Percentiles rank a stretch among this genome's conserved stretches.
phyloP scores from a whole-genome alignment of 2,113 vertebrate species.

The Xyliphius kryptos region DNA sequence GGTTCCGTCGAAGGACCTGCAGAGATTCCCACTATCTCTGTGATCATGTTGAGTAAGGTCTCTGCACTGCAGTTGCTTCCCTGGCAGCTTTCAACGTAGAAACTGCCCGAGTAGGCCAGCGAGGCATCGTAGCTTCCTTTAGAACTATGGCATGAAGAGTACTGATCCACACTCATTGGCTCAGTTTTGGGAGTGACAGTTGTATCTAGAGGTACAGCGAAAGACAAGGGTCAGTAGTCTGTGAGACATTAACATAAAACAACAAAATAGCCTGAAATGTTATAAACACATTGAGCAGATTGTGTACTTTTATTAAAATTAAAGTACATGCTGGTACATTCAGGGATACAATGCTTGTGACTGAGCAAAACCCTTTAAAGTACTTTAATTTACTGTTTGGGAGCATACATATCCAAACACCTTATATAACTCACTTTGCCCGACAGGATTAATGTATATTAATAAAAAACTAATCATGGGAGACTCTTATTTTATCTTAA shows the following conservation, averaged over 20 bases:
- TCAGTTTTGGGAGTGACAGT: constrained; percentile 75
- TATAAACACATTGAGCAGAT: too few relatives aligned
- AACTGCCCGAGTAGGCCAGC: constrained; percentile 92
- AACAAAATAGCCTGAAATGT: not conserved
- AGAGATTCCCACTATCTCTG: constrained; percentile 89
- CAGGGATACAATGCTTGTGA: not conserved
- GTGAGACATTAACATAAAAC: too few relatives aligned
- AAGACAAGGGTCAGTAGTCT: not conserved
- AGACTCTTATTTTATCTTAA: too few relatives aligned
- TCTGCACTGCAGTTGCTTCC: constrained; percentile 89
- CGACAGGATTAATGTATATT: too few relatives aligned
- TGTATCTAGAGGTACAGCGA: constrained; percentile 63
- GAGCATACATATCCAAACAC: too few relatives aligned
- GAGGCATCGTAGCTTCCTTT: constrained; percentile 74
- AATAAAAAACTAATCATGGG: too few relatives aligned
- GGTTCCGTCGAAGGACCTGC: constrained; percentile 76
- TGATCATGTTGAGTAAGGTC: constrained; percentile 94
- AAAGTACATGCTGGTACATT: not conserved
- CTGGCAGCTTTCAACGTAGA: constrained; percentile 89
- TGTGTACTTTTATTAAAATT: not conserved
- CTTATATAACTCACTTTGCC: too few relatives aligned
- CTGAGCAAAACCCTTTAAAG: too few relatives aligned
- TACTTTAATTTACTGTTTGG: too few relatives aligned
- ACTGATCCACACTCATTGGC: constrained; percentile 75
- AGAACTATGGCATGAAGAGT: constrained; percentile 70